Percentiles rank a stretch among this genome's conserved stretches.
These are phyloP conservation scores for Nothobranchius kuhntae DNA, from an alignment of 2,113 vertebrate genomes.

Conservation along the genomic window DNA sequence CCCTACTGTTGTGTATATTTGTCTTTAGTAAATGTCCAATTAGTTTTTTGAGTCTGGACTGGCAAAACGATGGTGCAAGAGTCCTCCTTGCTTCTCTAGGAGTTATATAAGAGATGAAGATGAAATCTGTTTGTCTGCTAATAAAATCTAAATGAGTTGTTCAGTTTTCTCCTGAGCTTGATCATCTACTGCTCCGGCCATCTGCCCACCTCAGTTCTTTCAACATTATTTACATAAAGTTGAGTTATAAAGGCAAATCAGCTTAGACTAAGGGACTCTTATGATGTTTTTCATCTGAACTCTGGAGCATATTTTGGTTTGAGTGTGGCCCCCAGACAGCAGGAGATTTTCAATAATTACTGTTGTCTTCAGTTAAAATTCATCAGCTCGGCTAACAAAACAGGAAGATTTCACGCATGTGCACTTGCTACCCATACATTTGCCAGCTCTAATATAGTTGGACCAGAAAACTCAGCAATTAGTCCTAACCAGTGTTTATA, in stretches of 20 bases:
- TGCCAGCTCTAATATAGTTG: too few species aligned
- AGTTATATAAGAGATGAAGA: conserved; percentile 27
- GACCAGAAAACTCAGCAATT: too few species aligned
- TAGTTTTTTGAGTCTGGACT: background rate
- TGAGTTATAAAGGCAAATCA: background rate
- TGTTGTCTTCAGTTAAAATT: too few species aligned
- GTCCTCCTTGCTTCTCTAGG: conserved; percentile 6
- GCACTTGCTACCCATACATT: too few species aligned
- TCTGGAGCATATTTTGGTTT: too few species aligned
- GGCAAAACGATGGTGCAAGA: background rate
- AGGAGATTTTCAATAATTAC: too few species aligned
- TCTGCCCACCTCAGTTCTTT: conserved; percentile 1
- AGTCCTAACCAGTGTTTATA: too few species aligned
- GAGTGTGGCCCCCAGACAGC: too few species aligned
- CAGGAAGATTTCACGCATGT: too few species aligned
- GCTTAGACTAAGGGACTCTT: background rate
- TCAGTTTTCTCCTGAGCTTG: conserved; percentile 1
- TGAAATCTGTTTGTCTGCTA: conserved; percentile 34
- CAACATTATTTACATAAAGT: background rate
- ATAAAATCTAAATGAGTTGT: conserved; percentile 20
- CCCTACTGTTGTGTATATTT: background rate
- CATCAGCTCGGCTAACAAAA: too few species aligned
- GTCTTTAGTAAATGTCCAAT: too few species aligned
- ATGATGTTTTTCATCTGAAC: background rate
- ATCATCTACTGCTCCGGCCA: background rate